Conservation (phyloP, 2,888 invertebrate species). For the Tetropium fuscum region DNA sequence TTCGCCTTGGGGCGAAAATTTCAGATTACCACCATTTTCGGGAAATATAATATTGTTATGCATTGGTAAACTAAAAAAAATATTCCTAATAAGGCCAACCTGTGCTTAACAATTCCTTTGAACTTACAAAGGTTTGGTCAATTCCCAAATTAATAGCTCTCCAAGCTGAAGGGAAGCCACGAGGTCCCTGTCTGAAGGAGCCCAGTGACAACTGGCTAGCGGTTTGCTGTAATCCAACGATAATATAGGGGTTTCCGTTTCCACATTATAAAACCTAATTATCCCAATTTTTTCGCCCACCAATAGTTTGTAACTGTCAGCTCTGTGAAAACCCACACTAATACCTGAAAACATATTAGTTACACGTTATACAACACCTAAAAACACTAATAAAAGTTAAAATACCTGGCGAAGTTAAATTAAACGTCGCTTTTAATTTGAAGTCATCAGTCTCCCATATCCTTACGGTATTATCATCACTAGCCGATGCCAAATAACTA, state of each 20-base stretch:
- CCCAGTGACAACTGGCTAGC: slow-evolving; percentile 79
- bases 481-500: slow-evolving; percentile 77
- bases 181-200: slow-evolving; percentile 71
- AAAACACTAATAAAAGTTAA: too few relatives aligned
- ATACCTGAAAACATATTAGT: too few relatives aligned
- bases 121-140: slow-evolving; percentile 74
- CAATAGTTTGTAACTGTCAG: slow-evolving; percentile 77
- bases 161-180: slow-evolving; percentile 76
- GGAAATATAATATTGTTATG: slow-evolving; percentile 72
- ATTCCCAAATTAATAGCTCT: slow-evolving; percentile 77
- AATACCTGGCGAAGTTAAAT: slow-evolving; percentile 74
- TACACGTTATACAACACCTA: too few relatives aligned
- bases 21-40: slow-evolving; percentile 73
- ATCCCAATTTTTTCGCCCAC: slow-evolving; percentile 83
- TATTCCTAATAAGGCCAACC: background rate
- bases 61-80: slow-evolving; percentile 69
- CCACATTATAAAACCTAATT: slow-evolving; percentile 79
- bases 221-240: slow-evolving; percentile 75
- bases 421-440: slow-evolving; percentile 71
- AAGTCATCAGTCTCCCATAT: slow-evolving; percentile 73
- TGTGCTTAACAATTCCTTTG: background rate
- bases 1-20: slow-evolving; percentile 74
- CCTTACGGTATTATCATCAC: slow-evolving; percentile 81
- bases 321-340: slow-evolving; percentile 76
- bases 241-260: slow-evolving; percentile 74